phyloP scores from a whole-genome alignment of 2,888 invertebrate species.

The Lysandra coridon region DNA sequence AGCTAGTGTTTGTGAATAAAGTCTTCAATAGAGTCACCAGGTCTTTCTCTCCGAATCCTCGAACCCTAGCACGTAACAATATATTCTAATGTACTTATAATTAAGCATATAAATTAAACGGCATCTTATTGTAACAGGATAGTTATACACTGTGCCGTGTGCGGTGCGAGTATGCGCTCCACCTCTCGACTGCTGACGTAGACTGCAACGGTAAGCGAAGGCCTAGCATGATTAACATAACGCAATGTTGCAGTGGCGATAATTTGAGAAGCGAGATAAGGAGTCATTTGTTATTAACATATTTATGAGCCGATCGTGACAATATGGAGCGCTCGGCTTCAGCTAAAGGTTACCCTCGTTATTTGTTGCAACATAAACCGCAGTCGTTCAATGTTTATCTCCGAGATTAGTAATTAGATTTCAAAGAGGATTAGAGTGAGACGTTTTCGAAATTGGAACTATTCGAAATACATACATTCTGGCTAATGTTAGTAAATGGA shows the following conservation, averaged over 20 bases:
- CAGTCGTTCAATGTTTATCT: conserved; percentile 24
- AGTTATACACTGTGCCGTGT: background rate
- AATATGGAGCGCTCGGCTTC: conserved; percentile 68
- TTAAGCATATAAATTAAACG: background rate
- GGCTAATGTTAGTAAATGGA: background rate
- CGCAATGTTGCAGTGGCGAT: conserved; percentile 52
- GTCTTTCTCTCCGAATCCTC: too few relatives aligned
- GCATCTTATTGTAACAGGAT: background rate
- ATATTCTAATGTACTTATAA: background rate
- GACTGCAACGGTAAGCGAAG: conserved; percentile 35
- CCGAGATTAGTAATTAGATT: conserved; percentile 15
- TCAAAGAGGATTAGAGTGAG: background rate
- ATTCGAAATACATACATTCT: background rate
- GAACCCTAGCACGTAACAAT: background rate
- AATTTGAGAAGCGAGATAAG: conserved; percentile 55
- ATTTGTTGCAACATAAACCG: conserved; percentile 61
- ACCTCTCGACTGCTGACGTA: conserved; percentile 31
- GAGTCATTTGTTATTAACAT: conserved; percentile 64
- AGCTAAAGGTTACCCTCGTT: conserved; percentile 77
- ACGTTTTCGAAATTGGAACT: background rate
- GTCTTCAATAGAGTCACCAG: too few relatives aligned
- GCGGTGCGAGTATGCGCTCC: background rate
- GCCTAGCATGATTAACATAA: conserved; percentile 49
- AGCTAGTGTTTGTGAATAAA: too few relatives aligned
- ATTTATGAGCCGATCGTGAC: conserved; percentile 69